Base-by-base conservation (phyloP, 2,113 vertebrate genomes). In the Romanogobio albipinnatus region DNA sequence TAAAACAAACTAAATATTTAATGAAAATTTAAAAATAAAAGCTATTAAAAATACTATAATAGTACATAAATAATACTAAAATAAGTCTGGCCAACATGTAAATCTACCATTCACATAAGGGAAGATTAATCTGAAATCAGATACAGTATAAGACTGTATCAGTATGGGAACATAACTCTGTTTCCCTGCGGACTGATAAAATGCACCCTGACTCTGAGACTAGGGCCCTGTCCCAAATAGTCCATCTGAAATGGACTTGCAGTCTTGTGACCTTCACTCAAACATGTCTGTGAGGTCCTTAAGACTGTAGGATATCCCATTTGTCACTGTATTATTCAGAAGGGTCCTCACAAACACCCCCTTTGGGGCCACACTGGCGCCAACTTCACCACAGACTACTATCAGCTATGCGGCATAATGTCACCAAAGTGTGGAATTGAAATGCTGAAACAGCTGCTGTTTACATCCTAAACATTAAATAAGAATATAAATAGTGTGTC, bases 101-200 rank as follows among this genome's bases (percentile, higher is more conserved):
- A 71, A n/a, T 22, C 9, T 13, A 43, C 19, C 22, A 71, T 45
- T 39, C 64, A 39, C 15, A 26, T 51, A 76, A 47, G 43, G n/a
- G 9, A 22, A 74, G n/a, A 74, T 24, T 45, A 74, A 74, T 74
- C 9, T 53, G 4, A 26, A 26, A 76, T 76, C 74, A 76, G 74
- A 76, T 53, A n/a, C n/a, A 29, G 2, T 29, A n/a, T n/a, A n/a
- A 76, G 45, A 51, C 43, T 51, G n/a, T 43, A 76, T 49, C 74
- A 51, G 26, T 26, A n/a, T 47, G 70, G 11, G 70, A 73, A 73
- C 74, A 76, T 2, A 4, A n/a, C 24, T 19, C 7, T 53, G 26
- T 33, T 76, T 76, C 24, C 74, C 26, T 33, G 26, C 3, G n/a
- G 70, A 15, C 43, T 74, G 11, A 74, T 74, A 73, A 73, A 49